Evolutionary conservation across 2,113 vertebrate genomes (phyloP).

Genomic region (Geococcyx californianus): DNA sequence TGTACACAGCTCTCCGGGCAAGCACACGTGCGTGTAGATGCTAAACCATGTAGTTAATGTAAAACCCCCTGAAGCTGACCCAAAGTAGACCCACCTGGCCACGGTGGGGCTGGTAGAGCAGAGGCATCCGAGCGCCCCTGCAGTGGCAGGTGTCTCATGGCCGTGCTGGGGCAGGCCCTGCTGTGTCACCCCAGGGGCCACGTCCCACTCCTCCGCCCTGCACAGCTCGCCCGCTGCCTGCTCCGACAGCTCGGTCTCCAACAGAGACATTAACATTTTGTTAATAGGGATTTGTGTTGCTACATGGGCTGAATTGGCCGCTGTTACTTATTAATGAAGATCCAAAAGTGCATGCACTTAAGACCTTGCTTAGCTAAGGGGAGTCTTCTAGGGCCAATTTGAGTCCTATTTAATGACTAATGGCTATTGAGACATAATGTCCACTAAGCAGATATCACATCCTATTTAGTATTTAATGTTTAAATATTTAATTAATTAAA

Average conservation of each 20-base stretch:
- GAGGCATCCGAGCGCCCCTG: not conserved
- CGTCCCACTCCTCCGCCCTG: not conserved
- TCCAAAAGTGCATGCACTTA: slow-evolving; percentile 67
- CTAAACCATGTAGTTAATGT: not conserved
- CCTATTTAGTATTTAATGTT: slow-evolving; percentile 77
- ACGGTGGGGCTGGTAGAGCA: not conserved
- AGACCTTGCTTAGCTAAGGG: slow-evolving; percentile 62
- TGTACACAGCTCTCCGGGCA: not conserved
- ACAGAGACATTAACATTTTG: slow-evolving; percentile 67
- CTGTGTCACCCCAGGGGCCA: fast-evolving
- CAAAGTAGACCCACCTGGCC: not conserved
- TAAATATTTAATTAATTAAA: slow-evolving; percentile 83
- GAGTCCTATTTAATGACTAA: slow-evolving; percentile 71
- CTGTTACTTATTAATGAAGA: slow-evolving; percentile 69
- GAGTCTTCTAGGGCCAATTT: slow-evolving; percentile 61
- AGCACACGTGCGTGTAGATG: not conserved
- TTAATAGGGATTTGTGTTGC: slow-evolving; percentile 71
- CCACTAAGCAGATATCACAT: slow-evolving; percentile 76
- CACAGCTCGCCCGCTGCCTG: slow-evolving; percentile 27
- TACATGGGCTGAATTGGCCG: slow-evolving; percentile 51
- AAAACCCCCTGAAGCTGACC: not conserved
- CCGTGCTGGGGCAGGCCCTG: fast-evolving
- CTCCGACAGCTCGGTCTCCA: slow-evolving; percentile 36
- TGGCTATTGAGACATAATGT: slow-evolving; percentile 75
- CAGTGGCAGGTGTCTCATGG: fast-evolving